phyloP scores from a whole-genome alignment of 2,113 vertebrate species.

The Noturus placidus region DNA sequence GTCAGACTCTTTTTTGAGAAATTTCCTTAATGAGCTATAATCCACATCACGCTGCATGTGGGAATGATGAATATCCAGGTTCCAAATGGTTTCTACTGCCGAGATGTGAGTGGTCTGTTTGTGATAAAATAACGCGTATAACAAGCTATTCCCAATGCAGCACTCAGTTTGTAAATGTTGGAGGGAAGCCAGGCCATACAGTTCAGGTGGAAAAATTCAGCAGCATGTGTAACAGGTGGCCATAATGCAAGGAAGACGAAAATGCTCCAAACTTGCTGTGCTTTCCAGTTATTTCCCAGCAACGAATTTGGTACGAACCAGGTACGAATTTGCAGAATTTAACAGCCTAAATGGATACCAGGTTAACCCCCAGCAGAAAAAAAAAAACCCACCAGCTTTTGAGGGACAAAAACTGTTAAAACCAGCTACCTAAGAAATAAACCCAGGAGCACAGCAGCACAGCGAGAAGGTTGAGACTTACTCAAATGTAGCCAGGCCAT shows the following conservation, averaged over 20 bases:
- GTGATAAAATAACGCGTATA: not conserved
- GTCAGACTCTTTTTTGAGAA: not conserved
- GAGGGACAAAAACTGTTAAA: not conserved
- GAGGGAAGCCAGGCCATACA: not conserved
- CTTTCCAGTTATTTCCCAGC: not conserved
- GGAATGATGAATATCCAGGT: not conserved
- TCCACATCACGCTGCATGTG: not conserved
- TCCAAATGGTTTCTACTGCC: not conserved
- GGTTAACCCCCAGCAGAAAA: not conserved
- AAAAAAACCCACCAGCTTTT: not conserved
- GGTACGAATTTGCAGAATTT: not conserved
- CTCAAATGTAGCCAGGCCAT: not conserved
- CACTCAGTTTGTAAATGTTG: not conserved
- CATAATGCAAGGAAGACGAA: not conserved
- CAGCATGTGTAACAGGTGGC: slow-evolving; percentile 11
- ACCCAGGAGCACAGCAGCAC: not conserved
- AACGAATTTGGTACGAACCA: too few relatives aligned
- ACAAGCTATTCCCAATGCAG: not conserved
- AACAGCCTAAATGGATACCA: not conserved
- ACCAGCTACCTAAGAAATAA: not conserved
- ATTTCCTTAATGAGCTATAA: not conserved
- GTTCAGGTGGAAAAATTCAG: slow-evolving; percentile 15
- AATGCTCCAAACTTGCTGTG: not conserved
- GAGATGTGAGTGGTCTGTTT: not conserved
- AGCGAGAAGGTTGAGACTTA: not conserved